phyloP scores from a whole-genome alignment of 2,113 vertebrate genomes.

The Sceloporus tristichus region DNA sequence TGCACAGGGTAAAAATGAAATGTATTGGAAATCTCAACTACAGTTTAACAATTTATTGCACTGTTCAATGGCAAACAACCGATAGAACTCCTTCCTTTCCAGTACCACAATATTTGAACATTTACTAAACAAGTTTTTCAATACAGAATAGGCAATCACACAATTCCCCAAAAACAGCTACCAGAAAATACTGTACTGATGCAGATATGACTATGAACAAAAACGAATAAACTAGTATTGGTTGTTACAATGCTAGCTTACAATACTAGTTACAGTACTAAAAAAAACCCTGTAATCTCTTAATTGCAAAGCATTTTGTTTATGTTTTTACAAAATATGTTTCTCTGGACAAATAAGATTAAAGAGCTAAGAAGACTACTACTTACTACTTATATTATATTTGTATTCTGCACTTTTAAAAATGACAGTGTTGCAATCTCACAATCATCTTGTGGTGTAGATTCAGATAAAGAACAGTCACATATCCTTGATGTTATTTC shows the following conservation, averaged over 20 bases:
- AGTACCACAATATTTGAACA: fast-evolving
- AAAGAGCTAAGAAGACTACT: fast-evolving
- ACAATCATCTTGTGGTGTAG: not conserved
- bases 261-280: not conserved
- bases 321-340: fast-evolving
- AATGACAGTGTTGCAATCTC: fast-evolving
- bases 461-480: not conserved
- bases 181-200: not conserved
- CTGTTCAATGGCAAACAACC: not conserved
- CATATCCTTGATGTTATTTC: not conserved
- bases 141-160: fast-evolving
- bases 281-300: fast-evolving
- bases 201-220: not conserved
- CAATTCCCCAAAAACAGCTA: fast-evolving
- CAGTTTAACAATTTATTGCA: fast-evolving
- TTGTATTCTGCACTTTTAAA: not conserved
- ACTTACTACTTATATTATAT: not conserved
- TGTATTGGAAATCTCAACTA: not conserved
- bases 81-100: not conserved
- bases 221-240: not conserved
- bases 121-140: fast-evolving
- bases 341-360: fast-evolving
- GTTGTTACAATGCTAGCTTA: not conserved
- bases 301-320: not conserved
- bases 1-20: not conserved